Base-by-base conservation (phyloP, 2,888 invertebrate genomes). In the Vanessa cardui region DNA sequence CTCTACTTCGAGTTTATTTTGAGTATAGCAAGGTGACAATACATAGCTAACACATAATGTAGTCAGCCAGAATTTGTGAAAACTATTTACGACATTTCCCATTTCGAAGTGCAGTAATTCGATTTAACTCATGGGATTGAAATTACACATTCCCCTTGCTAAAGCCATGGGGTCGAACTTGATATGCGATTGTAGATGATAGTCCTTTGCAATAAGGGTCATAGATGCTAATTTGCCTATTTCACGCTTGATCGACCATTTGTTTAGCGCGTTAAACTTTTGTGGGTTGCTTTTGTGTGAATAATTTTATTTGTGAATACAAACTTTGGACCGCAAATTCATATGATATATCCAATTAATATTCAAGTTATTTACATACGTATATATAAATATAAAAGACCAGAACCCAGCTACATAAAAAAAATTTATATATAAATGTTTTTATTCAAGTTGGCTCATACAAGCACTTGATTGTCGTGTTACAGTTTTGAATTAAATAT, bases 231-330 rank as follows among this genome's bases (percentile, higher is more conserved):
- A 67, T 62, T 67, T 47, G 58, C 52, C 64, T 64, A 70, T 70
- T 70, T 67, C 67, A 66, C 64, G 67, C 70, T 58, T 62, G 58
- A 67, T 67, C 70, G 52, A 62, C 64, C 66, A 45, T 64, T 54
- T n/a, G 66, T 33, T 60, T 58, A 46, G 56, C 54, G 60, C 49
- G 64, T 64, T 26, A 21, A 20, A 50, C 50, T 20, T 26, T 21
- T 50, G 50, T 54, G 26, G 26, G 52, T 54, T 16, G 7, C 31
- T 16, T 26, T 26, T 31, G 52, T 31, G 52, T 54, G 52, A 54
- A 54, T 54, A 54, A 54, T 54, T 54, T 54, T 54, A 31, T 26
- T 31, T 31, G 16, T 52, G 16, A 39, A 39, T 21, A 50, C 50
- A 21, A 50, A 20, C 9, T 18, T 1, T 47, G 18, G 8, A 18